phyloP scores from a whole-genome alignment of 2,888 invertebrate genomes.

The Lepidocyrtoides sp. region DNA sequence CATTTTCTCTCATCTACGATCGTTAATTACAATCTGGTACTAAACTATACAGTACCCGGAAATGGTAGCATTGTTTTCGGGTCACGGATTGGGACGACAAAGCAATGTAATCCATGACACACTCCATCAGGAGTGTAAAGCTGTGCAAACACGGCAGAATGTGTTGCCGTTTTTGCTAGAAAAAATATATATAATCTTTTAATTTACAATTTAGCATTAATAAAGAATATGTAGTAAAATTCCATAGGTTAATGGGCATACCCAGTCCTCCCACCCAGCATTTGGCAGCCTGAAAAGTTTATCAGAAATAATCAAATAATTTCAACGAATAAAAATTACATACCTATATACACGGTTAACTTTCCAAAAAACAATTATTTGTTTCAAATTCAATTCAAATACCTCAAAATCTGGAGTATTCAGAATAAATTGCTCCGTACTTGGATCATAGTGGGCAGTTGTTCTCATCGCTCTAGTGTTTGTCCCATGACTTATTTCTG shows the following conservation, averaged over 20 bases:
- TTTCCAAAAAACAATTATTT: neutral
- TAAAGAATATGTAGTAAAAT: neutral
- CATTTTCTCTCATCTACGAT: no score
- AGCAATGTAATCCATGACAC: slow-evolving; percentile 95
- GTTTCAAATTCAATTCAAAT: neutral
- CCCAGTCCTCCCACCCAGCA: slow-evolving; percentile 97
- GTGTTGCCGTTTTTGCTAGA: slow-evolving; percentile 92
- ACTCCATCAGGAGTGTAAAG: slow-evolving; percentile 92
- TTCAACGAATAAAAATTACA: neutral
- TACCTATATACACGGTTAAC: neutral
- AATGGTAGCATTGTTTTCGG: slow-evolving; percentile 92
- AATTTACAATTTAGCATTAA: neutral
- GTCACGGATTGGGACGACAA: slow-evolving; percentile 94
- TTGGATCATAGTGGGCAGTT: slow-evolving; percentile 93
- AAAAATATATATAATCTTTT: no score
- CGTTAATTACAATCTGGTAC: no score
- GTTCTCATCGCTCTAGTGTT: slow-evolving; percentile 96
- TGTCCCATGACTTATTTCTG: slow-evolving; percentile 96
- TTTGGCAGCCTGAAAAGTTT: slow-evolving; percentile 89
- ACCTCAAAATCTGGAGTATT: slow-evolving; percentile 92
- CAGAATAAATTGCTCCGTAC: slow-evolving; percentile 91
- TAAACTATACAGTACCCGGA: slow-evolving; percentile 89
- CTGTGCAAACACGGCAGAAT: slow-evolving; percentile 96
- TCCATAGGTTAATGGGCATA: slow-evolving; percentile 80
- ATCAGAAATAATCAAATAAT: no score